phyloP scores from a whole-genome alignment of 2,888 invertebrate genomes.

The Drosophila mettleri region DNA sequence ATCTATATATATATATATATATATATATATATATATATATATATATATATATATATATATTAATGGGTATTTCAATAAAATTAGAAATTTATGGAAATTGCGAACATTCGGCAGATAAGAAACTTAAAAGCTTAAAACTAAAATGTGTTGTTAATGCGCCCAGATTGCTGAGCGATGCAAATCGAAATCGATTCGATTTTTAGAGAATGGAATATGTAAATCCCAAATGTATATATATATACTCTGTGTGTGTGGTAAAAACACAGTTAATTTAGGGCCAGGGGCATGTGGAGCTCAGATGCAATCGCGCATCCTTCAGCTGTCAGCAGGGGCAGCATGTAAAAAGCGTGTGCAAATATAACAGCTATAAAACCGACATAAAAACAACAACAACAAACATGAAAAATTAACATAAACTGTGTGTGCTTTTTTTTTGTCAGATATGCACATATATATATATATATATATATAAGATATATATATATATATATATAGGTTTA shows the following conservation, averaged over 20 bases:
- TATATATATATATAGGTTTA: background rate
- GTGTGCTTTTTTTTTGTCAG: conserved; percentile 27
- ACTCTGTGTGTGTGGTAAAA: background rate
- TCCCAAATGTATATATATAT: conserved; percentile 1
- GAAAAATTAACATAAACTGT: conserved; percentile 76
- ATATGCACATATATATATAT: conserved; percentile 1
- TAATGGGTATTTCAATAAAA: conserved; percentile 74
- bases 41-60: conserved; percentile 36
- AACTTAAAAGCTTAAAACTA: conserved; percentile 78
- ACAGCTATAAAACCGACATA: conserved; percentile 39
- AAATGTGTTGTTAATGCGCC: conserved; percentile 77
- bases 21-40: conserved; percentile 14
- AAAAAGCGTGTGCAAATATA: conserved; percentile 58
- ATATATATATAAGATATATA: background rate
- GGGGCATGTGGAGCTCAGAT: conserved; percentile 23
- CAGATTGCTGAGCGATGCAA: conserved; percentile 54
- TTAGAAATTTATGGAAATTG: conserved; percentile 82
- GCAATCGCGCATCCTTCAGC: conserved; percentile 61
- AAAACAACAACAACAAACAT: conserved; percentile 52
- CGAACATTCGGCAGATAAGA: conserved; percentile 56
- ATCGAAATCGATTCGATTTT: conserved; percentile 44
- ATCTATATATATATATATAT: conserved; percentile 10
- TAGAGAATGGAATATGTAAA: conserved; percentile 48
- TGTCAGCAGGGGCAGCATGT: conserved; percentile 48
- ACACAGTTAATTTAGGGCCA: conserved; percentile 10